Conservation (phyloP, 2,113 vertebrate genomes). For the Platichthys flesus region DNA sequence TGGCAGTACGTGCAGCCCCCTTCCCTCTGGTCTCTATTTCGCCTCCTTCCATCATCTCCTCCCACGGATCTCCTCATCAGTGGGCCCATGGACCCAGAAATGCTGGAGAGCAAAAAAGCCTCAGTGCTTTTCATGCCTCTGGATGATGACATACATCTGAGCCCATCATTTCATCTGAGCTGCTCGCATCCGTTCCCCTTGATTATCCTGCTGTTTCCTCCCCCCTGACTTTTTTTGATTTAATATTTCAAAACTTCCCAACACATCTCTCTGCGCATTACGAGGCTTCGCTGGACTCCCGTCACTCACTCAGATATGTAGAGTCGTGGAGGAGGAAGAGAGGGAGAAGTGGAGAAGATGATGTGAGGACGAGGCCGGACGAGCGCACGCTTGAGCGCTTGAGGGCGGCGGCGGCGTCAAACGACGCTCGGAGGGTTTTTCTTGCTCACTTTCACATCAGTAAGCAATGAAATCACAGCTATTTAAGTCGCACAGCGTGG, state of each 20-base stretch:
- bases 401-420: conserved; percentile 63
- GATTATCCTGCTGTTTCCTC: conserved; percentile 55
- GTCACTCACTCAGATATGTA: conserved; percentile 41
- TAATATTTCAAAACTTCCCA: conserved; percentile 44
- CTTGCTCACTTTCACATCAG: conserved; percentile 51
- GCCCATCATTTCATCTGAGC: conserved; percentile 42
- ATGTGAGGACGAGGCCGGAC: conserved; percentile 35
- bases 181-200: conserved; percentile 34
- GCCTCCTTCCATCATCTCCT: conserved; percentile 38
- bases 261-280: conserved; percentile 34
- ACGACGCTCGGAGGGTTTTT: conserved; percentile 50
- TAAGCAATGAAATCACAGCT: conserved; percentile 53
- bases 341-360: conserved; percentile 38
- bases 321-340: conserved; percentile 35
- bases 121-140: conserved; percentile 30
- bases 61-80: conserved; percentile 52
- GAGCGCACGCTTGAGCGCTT: conserved; percentile 48
- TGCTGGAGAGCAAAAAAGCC: conserved; percentile 22
- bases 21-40: conserved; percentile 27
- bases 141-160: conserved; percentile 30
- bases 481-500: conserved; percentile 33
- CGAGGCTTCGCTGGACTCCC: conserved; percentile 29
- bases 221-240: conserved; percentile 21
- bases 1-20: conserved; percentile 33
- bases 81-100: conserved; percentile 18